phyloP scores from a whole-genome alignment of 2,888 invertebrate genomes.

The Ptychoptera albimana region DNA sequence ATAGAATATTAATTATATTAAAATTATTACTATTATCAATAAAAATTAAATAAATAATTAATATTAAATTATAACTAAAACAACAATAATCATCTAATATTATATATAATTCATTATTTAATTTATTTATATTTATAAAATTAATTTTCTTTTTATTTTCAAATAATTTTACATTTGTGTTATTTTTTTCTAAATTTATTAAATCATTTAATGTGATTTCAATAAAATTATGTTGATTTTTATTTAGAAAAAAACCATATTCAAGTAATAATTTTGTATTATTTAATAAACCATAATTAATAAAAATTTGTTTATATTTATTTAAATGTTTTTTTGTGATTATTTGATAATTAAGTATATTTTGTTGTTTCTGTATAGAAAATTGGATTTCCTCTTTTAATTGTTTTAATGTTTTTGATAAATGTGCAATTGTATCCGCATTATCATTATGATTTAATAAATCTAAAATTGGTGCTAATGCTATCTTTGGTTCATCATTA shows the following conservation, averaged over 20 bases:
- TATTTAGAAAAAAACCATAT: constrained; percentile 67
- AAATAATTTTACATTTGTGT: constrained; percentile 14
- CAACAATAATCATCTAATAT: constrained; percentile 41
- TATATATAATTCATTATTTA: constrained; percentile 46
- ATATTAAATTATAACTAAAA: constrained; percentile 47
- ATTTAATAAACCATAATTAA: constrained; percentile 72
- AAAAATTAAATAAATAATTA: constrained; percentile 24
- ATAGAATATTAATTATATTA: too few species aligned
- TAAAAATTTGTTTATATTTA: constrained; percentile 62
- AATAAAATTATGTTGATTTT: constrained; percentile 52
- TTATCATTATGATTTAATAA: constrained; percentile 70
- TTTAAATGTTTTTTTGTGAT: constrained; percentile 26
- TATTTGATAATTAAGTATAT: constrained; percentile 9
- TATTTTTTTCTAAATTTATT: constrained; percentile 25
- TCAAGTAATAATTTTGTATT: constrained; percentile 68
- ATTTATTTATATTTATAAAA: constrained; percentile 44
- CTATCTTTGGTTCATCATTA: constrained; percentile 45
- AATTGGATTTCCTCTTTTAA: not conserved
- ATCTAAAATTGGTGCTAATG: constrained; percentile 76
- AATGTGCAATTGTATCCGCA: constrained; percentile 36
- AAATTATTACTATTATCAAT: constrained; percentile 9
- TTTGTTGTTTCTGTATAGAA: constrained; percentile 2
- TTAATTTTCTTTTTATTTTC: constrained; percentile 30
- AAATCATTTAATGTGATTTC: constrained; percentile 41
- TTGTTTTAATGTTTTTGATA: constrained; percentile 13